These are phyloP conservation scores for Apotomis turbidana DNA, from an alignment of 2,888 invertebrate genomes.

Conservation along the genomic window DNA sequence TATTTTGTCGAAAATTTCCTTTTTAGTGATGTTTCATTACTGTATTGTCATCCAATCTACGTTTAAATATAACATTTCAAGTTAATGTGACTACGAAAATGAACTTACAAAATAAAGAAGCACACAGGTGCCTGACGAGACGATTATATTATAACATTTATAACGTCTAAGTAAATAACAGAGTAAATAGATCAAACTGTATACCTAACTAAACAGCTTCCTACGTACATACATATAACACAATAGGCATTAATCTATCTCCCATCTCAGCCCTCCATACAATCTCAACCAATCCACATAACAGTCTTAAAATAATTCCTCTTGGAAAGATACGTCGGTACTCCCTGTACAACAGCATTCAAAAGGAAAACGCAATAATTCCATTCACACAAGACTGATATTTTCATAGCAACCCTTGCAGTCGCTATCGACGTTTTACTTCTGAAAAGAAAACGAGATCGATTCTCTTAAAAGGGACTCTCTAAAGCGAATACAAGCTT, in stretches of 20 bases:
- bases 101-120: too few species aligned
- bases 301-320: slow-evolving; percentile 68
- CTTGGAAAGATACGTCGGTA: slow-evolving; percentile 68
- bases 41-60: too few species aligned
- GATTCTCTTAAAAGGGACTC: slow-evolving; percentile 73
- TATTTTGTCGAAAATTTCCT: too few species aligned
- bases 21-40: too few species aligned
- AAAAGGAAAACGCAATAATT: slow-evolving; percentile 48
- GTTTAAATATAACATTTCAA: too few species aligned
- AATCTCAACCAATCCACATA: slow-evolving; percentile 63
- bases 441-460: slow-evolving; percentile 67
- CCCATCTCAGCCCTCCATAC: slow-evolving; percentile 27
- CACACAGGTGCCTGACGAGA: too few species aligned
- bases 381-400: slow-evolving; percentile 47
- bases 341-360: slow-evolving; percentile 57
- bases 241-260: slow-evolving; percentile 2
- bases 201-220: neutral
- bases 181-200: neutral
- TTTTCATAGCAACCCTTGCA: slow-evolving; percentile 44
- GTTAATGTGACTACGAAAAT: too few species aligned
- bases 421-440: slow-evolving; percentile 56
- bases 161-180: neutral
- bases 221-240: slow-evolving; percentile 9
- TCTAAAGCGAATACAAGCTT: slow-evolving; percentile 46
- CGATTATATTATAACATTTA: too few species aligned